These are phyloP conservation scores for Manis crassicaudata DNA, from an alignment of 2,797 vertebrate genomes.

Conservation along the genomic window DNA sequence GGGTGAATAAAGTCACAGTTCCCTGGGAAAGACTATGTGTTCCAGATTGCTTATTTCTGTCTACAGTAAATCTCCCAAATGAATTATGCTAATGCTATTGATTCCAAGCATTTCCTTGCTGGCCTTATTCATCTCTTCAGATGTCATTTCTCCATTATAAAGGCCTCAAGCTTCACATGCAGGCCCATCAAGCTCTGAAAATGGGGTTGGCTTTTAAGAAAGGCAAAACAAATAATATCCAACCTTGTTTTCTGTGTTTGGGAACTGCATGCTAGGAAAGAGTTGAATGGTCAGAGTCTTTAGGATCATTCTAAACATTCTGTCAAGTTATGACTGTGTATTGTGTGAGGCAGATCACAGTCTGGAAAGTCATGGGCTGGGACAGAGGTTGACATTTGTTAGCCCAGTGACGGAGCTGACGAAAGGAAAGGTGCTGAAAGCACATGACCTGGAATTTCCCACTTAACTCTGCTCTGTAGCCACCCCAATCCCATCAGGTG, in stretches of 20 bases:
- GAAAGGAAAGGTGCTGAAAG: not conserved
- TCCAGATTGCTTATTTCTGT: constrained; percentile 63
- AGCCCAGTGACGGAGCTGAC: not conserved
- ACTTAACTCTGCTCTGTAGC: not conserved
- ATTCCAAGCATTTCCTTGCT: constrained; percentile 79
- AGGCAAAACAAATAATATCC: not conserved
- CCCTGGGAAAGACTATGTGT: constrained; percentile 60
- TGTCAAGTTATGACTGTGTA: not conserved
- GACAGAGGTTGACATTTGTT: not conserved
- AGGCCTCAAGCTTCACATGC: constrained; percentile 75
- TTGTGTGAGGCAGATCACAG: not conserved
- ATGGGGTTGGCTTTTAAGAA: constrained; percentile 64
- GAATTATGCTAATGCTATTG: constrained; percentile 78
- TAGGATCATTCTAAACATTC: not conserved
- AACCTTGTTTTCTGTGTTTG: not conserved
- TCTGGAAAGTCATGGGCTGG: not conserved
- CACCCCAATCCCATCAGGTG: not conserved
- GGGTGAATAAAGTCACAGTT: constrained; percentile 69
- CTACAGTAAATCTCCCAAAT: constrained; percentile 81
- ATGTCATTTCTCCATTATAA: constrained; percentile 81
- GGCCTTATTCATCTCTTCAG: constrained; percentile 72
- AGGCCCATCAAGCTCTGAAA: constrained; percentile 60
- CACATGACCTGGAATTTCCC: not conserved
- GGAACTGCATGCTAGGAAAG: not conserved
- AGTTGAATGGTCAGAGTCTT: not conserved